Percentiles rank a stretch among this genome's conserved stretches.
Conservation (phyloP, 2,888 invertebrate species). For the Cephus pulcher region DNA sequence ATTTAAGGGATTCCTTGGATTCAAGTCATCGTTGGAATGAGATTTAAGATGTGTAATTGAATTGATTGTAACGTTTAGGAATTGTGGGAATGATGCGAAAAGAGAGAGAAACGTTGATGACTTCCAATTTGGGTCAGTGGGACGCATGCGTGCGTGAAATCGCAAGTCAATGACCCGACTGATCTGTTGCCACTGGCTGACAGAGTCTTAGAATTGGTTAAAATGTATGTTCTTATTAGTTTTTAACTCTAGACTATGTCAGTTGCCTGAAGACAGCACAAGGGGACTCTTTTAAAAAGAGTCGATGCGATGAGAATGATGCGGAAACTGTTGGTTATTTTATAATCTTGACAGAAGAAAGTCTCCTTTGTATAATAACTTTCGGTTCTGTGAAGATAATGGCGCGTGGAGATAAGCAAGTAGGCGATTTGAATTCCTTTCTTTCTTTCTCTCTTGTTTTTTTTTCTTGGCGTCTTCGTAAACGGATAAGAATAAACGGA, state of each 20-base stretch:
- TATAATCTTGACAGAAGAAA: background rate
- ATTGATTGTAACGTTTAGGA: background rate
- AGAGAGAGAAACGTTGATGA: slow-evolving; percentile 34
- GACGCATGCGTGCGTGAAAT: slow-evolving; percentile 59
- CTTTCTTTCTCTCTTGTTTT: background rate
- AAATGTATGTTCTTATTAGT: background rate
- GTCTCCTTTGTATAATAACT: background rate
- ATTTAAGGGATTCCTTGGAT: no score
- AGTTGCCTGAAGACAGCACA: background rate
- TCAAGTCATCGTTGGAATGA: background rate
- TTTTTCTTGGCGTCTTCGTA: background rate
- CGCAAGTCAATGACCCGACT: slow-evolving; percentile 60
- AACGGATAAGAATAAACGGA: background rate
- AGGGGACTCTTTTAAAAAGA: background rate
- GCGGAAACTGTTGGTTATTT: background rate
- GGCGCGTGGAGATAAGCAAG: background rate
- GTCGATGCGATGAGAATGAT: background rate
- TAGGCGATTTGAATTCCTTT: background rate
- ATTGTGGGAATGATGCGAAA: background rate
- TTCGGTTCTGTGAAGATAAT: background rate
- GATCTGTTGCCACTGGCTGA: slow-evolving; percentile 30
- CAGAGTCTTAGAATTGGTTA: background rate
- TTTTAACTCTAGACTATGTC: background rate
- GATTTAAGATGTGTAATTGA: background rate
- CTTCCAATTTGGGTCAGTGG: slow-evolving; percentile 59